Percentiles rank a stretch among this genome's conserved stretches.
These are phyloP conservation scores for Apodemia hepburni DNA, from an alignment of 2,888 invertebrate species.

Conservation along the genomic window DNA sequence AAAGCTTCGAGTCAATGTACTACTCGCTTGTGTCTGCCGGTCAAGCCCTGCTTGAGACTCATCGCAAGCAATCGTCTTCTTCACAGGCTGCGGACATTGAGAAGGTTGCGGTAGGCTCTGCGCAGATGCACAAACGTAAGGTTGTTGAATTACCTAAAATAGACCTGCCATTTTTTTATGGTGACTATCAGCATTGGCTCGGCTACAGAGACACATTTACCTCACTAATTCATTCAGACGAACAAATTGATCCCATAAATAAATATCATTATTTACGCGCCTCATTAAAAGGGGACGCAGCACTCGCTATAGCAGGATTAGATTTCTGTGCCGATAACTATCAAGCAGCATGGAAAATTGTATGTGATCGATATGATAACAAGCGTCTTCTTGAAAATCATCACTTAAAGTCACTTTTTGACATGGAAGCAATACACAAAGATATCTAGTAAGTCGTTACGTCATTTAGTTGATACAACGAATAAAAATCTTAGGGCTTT, in stretches of 20 bases:
- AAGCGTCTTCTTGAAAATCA: constrained; percentile 31
- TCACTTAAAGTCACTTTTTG: constrained; percentile 33
- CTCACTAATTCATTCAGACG: background rate
- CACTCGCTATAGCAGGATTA: constrained; percentile 25
- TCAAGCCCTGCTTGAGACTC: background rate
- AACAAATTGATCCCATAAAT: background rate
- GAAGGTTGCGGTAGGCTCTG: background rate
- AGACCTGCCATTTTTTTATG: background rate
- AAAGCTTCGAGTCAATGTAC: constrained; percentile 6
- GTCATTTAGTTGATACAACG: constrained; percentile 27
- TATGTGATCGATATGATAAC: constrained; percentile 28
- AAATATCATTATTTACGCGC: constrained; percentile 19
- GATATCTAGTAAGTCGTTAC: constrained; percentile 27
- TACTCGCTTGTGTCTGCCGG: constrained; percentile 13
- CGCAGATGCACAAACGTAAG: background rate
- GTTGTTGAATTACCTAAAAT: constrained; percentile 9
- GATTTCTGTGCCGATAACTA: constrained; percentile 31
- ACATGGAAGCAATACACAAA: constrained; percentile 25
- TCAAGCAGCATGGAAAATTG: constrained; percentile 13
- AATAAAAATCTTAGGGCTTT: constrained; percentile 31
- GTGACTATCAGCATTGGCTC: constrained; percentile 7
- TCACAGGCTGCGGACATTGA: background rate
- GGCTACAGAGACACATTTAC: constrained; percentile 7
- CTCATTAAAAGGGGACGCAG: constrained; percentile 22
- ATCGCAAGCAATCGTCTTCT: constrained; percentile 1